Percentiles rank a stretch among this genome's conserved stretches.
These are phyloP conservation scores for Trypoxylus dichotomus DNA, from an alignment of 1,140 invertebrate genomes.

Conservation along the genomic window DNA sequence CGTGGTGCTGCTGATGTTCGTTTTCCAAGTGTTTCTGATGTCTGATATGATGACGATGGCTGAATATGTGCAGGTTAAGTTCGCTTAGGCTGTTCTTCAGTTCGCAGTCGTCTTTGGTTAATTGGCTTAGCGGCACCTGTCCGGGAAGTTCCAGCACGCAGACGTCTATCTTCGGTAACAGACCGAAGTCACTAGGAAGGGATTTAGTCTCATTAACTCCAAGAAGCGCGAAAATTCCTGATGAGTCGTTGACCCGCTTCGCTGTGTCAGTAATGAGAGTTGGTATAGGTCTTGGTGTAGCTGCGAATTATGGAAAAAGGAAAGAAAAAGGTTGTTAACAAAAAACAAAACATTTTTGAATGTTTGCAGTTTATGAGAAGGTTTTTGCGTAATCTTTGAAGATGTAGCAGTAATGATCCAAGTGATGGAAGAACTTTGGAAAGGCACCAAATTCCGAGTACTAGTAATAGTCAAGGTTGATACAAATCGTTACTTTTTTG, in stretches of 20 bases:
- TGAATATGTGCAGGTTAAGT: not conserved
- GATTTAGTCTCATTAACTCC: constrained; percentile 47
- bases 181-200: constrained; percentile 43
- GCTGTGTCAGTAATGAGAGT: constrained; percentile 46
- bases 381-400: no score
- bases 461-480: no score
- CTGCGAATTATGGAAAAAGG: constrained; percentile 36
- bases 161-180: constrained; percentile 49
- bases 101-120: not conserved
- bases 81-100: not conserved
- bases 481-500: no score
- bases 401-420: no score
- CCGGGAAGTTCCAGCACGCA: constrained; percentile 46
- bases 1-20: not conserved
- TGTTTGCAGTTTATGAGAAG: no score
- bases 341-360: not conserved
- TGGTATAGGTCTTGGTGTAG: constrained; percentile 49
- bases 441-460: no score
- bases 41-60: not conserved
- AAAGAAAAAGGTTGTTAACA: no score
- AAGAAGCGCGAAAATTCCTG: constrained; percentile 44
- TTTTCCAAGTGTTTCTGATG: constrained; percentile 14
- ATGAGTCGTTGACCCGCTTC: constrained; percentile 40
- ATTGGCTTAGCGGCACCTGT: not conserved
- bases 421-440: no score